Conservation (phyloP, 2,113 vertebrate genomes). For the Alethe castanea region DNA sequence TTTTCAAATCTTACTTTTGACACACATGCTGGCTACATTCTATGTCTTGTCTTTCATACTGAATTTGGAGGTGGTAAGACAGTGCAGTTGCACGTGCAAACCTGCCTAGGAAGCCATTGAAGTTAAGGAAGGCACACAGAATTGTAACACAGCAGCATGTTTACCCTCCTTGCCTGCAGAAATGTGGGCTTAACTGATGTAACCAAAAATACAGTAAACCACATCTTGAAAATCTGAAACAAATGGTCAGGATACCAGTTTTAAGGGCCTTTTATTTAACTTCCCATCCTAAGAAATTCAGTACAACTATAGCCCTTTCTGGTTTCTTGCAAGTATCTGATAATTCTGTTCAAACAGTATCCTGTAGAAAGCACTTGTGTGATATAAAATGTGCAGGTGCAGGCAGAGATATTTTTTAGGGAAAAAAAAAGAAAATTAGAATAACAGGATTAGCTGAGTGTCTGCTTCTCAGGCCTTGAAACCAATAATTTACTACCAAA, state of each 20-base stretch:
- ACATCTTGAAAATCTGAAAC: not conserved
- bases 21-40: not conserved
- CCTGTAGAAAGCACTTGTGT: not conserved
- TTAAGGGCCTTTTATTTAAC: not conserved
- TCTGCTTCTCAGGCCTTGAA: not conserved
- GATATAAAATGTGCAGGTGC: not conserved
- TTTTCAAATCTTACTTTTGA: not conserved
- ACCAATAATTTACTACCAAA: not conserved
- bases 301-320: not conserved
- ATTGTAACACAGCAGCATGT: not conserved
- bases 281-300: not conserved
- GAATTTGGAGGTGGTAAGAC: not conserved
- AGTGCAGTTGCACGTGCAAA: not conserved
- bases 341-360: not conserved
- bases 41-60: not conserved
- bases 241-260: not conserved
- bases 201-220: not conserved
- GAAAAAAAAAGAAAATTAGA: not conserved
- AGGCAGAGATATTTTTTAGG: not conserved
- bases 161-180: not conserved
- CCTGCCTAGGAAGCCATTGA: not conserved
- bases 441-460: not conserved
- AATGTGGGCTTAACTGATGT: not conserved
- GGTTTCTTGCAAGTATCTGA: not conserved
- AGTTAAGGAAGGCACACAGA: not conserved